Evolutionary conservation across 1,140 invertebrate species (phyloP).

Genomic region (Marisa cornuarietis): DNA sequence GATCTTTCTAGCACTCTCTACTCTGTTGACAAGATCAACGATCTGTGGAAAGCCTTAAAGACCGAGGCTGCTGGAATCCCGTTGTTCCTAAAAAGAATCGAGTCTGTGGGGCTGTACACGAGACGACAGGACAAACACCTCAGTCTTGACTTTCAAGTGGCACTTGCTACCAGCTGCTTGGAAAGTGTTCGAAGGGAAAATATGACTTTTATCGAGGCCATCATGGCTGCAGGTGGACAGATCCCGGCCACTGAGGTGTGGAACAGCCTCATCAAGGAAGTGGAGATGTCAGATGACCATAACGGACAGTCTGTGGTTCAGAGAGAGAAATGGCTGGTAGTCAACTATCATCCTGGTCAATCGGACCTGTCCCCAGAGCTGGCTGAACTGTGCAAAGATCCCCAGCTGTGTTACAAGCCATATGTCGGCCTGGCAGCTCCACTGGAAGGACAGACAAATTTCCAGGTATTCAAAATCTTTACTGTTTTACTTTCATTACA

Average conservation of each 20-base stretch:
- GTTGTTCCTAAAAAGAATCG: slow-evolving; percentile 43
- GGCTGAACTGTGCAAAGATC: neutral
- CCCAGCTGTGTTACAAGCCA: slow-evolving; percentile 8
- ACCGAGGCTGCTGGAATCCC: slow-evolving; percentile 31
- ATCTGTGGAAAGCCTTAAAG: slow-evolving; percentile 39
- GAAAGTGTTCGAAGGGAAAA: too few species aligned
- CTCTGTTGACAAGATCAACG: slow-evolving; percentile 30
- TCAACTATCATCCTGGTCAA: neutral
- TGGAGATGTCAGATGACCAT: neutral
- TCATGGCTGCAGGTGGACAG: neutral
- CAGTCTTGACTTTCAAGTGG: too few species aligned
- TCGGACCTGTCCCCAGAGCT: neutral
- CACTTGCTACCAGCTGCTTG: too few species aligned
- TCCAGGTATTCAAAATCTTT: neutral
- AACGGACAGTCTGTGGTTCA: neutral
- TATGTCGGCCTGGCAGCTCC: slow-evolving; percentile 24
- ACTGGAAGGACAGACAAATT: neutral
- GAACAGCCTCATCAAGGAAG: neutral
- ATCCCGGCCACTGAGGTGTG: neutral
- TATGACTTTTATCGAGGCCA: neutral
- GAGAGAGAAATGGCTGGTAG: slow-evolving; percentile 10
- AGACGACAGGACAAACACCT: too few species aligned
- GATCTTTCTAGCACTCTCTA: slow-evolving; percentile 35
- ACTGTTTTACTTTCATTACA: too few species aligned
- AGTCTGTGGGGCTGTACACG: neutral